phyloP scores from a whole-genome alignment of 2,888 invertebrate genomes.

The Euzetes globulus region DNA sequence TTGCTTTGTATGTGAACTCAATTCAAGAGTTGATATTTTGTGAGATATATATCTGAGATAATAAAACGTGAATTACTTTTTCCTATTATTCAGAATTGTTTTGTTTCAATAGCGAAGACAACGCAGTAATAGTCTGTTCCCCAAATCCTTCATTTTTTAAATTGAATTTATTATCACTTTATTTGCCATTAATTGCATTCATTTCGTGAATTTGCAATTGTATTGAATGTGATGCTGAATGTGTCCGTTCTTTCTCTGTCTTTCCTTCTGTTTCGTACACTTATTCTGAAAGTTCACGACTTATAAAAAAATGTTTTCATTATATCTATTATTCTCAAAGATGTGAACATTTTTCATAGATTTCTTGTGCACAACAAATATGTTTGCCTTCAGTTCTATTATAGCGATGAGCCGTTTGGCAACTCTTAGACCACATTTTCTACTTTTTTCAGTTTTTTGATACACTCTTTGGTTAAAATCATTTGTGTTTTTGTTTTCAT shows the following conservation, averaged over 20 bases:
- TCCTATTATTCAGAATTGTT: neutral
- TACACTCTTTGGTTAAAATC: neutral
- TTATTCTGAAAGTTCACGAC: neutral
- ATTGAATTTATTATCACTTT: neutral
- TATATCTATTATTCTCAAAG: neutral
- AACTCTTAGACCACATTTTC: conserved; percentile 12
- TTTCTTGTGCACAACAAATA: neutral
- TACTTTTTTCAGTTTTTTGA: neutral
- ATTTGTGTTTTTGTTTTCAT: neutral
- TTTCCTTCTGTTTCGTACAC: neutral
- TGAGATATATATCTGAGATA: neutral
- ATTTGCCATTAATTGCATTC: neutral
- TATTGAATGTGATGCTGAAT: neutral
- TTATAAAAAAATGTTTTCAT: neutral
- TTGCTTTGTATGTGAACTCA: neutral
- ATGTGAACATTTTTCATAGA: neutral
- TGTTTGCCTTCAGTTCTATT: neutral
- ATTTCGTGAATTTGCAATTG: neutral
- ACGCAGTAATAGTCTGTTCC: neutral
- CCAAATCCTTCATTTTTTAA: neutral
- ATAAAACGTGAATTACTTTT: neutral
- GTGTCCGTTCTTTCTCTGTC: neutral
- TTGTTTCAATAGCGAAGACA: neutral
- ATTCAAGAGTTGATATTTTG: neutral
- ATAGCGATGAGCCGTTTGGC: conserved; percentile 6